Conservation (phyloP, 2,113 vertebrate genomes). For the Rhea pennata region DNA sequence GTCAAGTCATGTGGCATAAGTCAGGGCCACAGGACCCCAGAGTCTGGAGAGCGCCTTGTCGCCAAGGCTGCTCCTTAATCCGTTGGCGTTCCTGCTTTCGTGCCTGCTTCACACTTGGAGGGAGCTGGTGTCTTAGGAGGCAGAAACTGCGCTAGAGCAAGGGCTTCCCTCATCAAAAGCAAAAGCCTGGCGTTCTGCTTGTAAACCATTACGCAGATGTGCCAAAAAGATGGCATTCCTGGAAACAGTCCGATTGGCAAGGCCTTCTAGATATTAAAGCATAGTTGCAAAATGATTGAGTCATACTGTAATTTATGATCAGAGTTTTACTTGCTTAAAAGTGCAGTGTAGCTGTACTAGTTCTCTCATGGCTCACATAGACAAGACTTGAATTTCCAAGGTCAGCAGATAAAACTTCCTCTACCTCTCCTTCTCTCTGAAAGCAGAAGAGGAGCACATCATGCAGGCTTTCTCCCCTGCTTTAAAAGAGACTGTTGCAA, state of each 20-base stretch:
- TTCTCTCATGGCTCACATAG: background rate
- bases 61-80: background rate
- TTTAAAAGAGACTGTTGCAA: background rate
- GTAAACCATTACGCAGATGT: background rate
- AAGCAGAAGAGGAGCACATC: background rate
- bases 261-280: background rate
- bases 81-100: rapidly evolving
- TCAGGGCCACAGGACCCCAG: background rate
- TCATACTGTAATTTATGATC: background rate
- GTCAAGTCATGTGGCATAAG: background rate
- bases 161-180: background rate
- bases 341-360: background rate
- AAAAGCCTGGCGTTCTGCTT: background rate
- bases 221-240: background rate
- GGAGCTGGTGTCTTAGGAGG: background rate
- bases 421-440: background rate
- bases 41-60: background rate
- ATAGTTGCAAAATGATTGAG: background rate
- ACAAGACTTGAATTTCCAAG: background rate
- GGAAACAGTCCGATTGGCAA: background rate
- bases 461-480: background rate
- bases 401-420: background rate
- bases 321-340: constrained; percentile 2
- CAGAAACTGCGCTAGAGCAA: background rate
- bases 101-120: background rate